A percentile compares a stretch with the other conserved stretches of the same genome.
phyloP scores from a whole-genome alignment of 92 coral and sea anemone genomes.

The Porites evermanni region DNA sequence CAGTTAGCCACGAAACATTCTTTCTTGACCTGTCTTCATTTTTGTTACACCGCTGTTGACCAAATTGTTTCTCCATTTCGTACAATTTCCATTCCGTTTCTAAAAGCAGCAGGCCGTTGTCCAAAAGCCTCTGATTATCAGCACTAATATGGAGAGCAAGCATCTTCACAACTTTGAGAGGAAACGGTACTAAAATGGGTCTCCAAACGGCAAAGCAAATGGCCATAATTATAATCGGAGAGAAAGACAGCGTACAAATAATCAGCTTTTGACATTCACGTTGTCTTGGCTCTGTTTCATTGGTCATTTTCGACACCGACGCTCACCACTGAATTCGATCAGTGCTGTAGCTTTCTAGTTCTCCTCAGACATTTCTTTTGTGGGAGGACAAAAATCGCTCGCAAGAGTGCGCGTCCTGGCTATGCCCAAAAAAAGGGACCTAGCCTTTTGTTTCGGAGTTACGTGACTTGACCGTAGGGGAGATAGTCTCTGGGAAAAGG shows the following conservation, averaged over 20 bases:
- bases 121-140: constrained; percentile 32
- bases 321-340: too few species aligned
- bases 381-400: too few species aligned
- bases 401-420: too few species aligned
- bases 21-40: constrained; percentile 2
- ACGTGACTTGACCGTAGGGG: too few species aligned
- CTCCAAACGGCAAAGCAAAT: background rate
- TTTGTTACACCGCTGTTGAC: constrained; percentile 38
- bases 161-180: constrained; percentile 5
- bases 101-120: constrained; percentile 4
- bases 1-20: constrained; percentile 55
- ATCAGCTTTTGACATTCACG: background rate
- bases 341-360: too few species aligned
- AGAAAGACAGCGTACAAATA: background rate
- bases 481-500: too few species aligned
- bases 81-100: constrained; percentile 41
- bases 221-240: background rate
- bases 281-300: background rate
- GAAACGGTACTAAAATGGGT: background rate
- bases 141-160: background rate
- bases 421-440: too few species aligned
- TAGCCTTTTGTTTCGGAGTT: too few species aligned
- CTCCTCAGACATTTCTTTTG: too few species aligned
- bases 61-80: constrained; percentile 38
- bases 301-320: background rate